Evolutionary conservation across 2,888 invertebrate species (phyloP).

Genomic region (Agrotis exclamationis): DNA sequence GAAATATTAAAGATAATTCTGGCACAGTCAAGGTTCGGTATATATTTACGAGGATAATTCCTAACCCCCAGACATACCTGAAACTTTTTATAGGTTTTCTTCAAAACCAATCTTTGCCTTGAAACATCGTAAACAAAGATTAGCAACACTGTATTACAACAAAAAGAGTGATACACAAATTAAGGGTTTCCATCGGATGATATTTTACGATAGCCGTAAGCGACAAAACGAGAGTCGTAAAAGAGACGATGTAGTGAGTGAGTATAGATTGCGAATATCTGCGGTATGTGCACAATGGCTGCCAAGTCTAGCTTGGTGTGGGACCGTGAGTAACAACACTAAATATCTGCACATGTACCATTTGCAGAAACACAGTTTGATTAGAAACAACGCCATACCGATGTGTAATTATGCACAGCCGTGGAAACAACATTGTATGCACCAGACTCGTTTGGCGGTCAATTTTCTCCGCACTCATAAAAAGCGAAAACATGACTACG

Average conservation of each 20-base stretch:
- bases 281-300: conserved; percentile 42
- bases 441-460: conserved; percentile 74
- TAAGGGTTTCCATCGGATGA: conserved; percentile 88
- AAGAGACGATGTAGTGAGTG: conserved; percentile 82
- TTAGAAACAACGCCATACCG: conserved; percentile 53
- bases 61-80: conserved; percentile 20
- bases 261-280: conserved; percentile 63
- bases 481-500: conserved; percentile 82
- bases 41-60: conserved; percentile 27
- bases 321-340: background rate
- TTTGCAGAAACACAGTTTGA: conserved; percentile 61
- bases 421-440: conserved; percentile 77
- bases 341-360: conserved; percentile 20
- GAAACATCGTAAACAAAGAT: conserved; percentile 79
- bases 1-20: conserved; percentile 30
- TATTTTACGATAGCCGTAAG: conserved; percentile 88
- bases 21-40: conserved; percentile 22
- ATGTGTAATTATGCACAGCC: conserved; percentile 71
- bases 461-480: conserved; percentile 82
- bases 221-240: conserved; percentile 86
- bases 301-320: conserved; percentile 19
- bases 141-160: conserved; percentile 84
- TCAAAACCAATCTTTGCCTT: conserved; percentile 68
- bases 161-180: conserved; percentile 88
- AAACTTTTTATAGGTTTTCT: conserved; percentile 57